A percentile compares a stretch with the other conserved stretches of the same genome.
phyloP scores from a whole-genome alignment of 92 coral and sea anemone species.

The Micromussa lordhowensis region DNA sequence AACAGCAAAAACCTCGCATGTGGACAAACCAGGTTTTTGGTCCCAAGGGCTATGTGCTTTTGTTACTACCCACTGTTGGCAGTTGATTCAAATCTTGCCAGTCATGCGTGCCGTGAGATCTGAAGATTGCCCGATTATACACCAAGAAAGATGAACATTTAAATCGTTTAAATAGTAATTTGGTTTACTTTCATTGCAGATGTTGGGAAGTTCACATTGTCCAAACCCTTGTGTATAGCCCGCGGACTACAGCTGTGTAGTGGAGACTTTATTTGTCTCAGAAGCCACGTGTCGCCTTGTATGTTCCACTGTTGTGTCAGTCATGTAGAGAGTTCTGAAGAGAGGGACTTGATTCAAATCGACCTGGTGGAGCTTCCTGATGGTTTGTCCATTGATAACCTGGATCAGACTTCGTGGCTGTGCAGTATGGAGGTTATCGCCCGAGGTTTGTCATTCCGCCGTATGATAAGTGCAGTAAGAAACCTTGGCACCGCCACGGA shows the following conservation, averaged over 20 bases:
- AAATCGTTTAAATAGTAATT: background rate
- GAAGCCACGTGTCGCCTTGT: conserved; percentile 21
- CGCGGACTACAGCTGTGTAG: conserved; percentile 52
- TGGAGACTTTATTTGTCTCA: conserved; percentile 83
- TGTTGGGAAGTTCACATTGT: conserved; percentile 31
- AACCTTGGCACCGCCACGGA: conserved; percentile 71
- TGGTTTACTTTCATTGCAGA: conserved; percentile 1
- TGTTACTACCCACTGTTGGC: no score
- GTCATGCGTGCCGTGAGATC: background rate
- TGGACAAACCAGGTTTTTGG: no score
- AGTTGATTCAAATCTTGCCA: background rate
- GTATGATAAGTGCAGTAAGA: conserved; percentile 79
- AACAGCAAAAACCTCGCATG: no score
- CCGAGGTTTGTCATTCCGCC: conserved; percentile 64
- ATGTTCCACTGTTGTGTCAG: conserved; percentile 27
- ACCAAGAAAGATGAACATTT: background rate
- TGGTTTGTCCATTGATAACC: conserved; percentile 32
- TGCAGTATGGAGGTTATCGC: conserved; percentile 78
- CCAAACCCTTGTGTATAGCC: conserved; percentile 49
- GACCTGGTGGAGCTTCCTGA: conserved; percentile 63
- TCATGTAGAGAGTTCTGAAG: conserved; percentile 17
- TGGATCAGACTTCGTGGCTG: conserved; percentile 38
- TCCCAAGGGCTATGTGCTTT: no score
- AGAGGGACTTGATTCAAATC: conserved; percentile 38
- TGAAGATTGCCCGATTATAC: background rate